Base-by-base conservation (phyloP, 2,888 invertebrate species). In the Tridacna crocea region DNA sequence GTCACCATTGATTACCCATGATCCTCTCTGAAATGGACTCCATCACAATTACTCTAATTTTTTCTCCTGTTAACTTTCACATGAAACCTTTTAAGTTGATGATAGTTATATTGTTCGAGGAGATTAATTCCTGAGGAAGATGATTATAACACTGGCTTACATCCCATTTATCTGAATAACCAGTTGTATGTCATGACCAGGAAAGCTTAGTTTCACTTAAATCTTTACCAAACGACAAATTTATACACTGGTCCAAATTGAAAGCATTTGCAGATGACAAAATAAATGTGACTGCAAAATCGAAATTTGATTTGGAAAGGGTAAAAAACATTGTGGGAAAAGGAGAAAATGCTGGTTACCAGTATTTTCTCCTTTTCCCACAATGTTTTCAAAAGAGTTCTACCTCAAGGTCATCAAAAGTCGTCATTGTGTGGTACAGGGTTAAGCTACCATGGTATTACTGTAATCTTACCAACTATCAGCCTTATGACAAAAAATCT, bases 71-170 rank as follows among this genome's bases (percentile, higher is more conserved):
- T 70, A 70, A 70, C 70, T 70, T 70, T 47, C 46, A 46, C 70
- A 51, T 70, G 70, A 74, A 74, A 61, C 74, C 74, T 74, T 74
- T 74, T 74, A 74, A 74, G 74, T 61, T 74, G 61, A 74, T 74
- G 61, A 74, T 61, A 63, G 74, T 22, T 47, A 47, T 60, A 63
- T 74, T 73, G 61, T 74, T 47, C 47, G 19, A 13, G 47, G 61
- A 74, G 74, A 74, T 74, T 74, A 74, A 74, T 74, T 63, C 74
- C 51, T 61, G 24, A n/a, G 70, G 70, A 70, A 70, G 51, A 51
- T 51, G 70, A 51, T 51, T 70, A 48, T 70, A 70, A 51, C 70
- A 24, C 51, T 46, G 70, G 70, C 70, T 70, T 70, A 70, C 70
- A 70, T 51, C 51, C 51, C 51, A 70, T 70, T 70, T 51, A 70